Conservation (phyloP, 2,888 invertebrate species). For the Agriotes lineatus region DNA sequence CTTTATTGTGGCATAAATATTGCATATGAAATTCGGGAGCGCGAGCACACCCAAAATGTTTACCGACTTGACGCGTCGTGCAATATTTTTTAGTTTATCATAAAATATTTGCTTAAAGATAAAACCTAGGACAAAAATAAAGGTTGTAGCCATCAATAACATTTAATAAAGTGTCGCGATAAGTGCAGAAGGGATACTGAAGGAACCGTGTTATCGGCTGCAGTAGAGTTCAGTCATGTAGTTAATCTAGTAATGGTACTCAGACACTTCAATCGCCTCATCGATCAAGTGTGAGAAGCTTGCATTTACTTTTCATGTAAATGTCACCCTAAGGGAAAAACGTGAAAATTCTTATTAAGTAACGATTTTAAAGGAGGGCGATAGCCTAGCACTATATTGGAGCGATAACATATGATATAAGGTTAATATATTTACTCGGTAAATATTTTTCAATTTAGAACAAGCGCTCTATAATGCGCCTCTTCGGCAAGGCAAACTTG, state of each 20-base stretch:
- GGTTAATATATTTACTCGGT: too few relatives aligned
- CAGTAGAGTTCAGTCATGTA: conserved; percentile 49
- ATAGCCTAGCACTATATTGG: too few relatives aligned
- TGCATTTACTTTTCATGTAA: conserved; percentile 37
- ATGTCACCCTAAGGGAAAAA: conserved; percentile 18
- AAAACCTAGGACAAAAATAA: conserved; percentile 50
- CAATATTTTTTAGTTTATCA: conserved; percentile 52
- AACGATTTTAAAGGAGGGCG: neutral
- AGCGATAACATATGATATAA: too few relatives aligned
- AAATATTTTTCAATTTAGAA: too few relatives aligned
- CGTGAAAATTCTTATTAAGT: neutral
- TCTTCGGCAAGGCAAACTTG: neutral
- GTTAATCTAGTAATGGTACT: conserved; percentile 53
- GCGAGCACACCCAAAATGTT: conserved; percentile 35
- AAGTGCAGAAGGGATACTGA: conserved; percentile 41
- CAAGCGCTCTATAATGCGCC: too few relatives aligned
- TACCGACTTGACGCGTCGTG: conserved; percentile 50
- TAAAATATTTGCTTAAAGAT: conserved; percentile 55
- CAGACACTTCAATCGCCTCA: conserved; percentile 51
- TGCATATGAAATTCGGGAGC: conserved; percentile 37
- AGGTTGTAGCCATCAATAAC: conserved; percentile 53
- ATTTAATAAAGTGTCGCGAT: conserved; percentile 51
- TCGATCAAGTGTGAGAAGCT: conserved; percentile 49
- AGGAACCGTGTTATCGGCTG: conserved; percentile 48
- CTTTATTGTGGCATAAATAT: conserved; percentile 42